Evolutionary conservation across 2,888 invertebrate species (phyloP), one percentile per base, ranked within the genome.

Genomic region (Agrotis exclamationis): DNA sequence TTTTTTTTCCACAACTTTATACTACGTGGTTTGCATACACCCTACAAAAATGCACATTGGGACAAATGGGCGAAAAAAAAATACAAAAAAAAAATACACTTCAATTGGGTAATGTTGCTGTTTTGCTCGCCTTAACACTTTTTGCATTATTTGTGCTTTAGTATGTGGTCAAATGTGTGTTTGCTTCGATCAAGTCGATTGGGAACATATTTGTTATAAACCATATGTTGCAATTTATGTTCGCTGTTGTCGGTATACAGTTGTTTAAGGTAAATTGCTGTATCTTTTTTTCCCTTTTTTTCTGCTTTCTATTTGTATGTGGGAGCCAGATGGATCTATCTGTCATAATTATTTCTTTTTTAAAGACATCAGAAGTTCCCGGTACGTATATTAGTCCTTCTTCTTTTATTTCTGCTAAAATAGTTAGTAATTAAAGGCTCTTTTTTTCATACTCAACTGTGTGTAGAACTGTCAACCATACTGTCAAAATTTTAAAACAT

Each of bases 161-260:
- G 99, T 99, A 99, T 97, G 99, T 99, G 95, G 99, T 99, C 89
- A 99, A 99, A 97, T 99, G 99, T 97, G 99, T 99, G 95, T 98
- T 99, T 96, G 99, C 99, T 96, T 99, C 99, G 89, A 98, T 99
- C 92, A 99, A 99, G 97, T 99, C 99, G 89, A 99, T 99, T 96
- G 99, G 99, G 94, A 99, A 99, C 97, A 99, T 99, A 96, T 99
- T 99, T 97, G 97, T 99, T 97, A 99, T 99, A 96, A 99, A 99
- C 95, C 99, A 99, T 97, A 98, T 99, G 96, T 98, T 99, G 94
- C 99, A 99, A 97, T 99, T 99, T 97, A 99, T 99, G 99, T 99
- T 99, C 96, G 99, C 99, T 96, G 99, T 99, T 94, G 99, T 99
- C 96, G 99, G 99, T 96, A 99, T 99, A 93, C 99, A 99, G 96